Percentiles rank a stretch among this genome's conserved stretches.
Evolutionary conservation across 2,113 vertebrate species (phyloP).

Genomic region (Rhombomys opimus): DNA sequence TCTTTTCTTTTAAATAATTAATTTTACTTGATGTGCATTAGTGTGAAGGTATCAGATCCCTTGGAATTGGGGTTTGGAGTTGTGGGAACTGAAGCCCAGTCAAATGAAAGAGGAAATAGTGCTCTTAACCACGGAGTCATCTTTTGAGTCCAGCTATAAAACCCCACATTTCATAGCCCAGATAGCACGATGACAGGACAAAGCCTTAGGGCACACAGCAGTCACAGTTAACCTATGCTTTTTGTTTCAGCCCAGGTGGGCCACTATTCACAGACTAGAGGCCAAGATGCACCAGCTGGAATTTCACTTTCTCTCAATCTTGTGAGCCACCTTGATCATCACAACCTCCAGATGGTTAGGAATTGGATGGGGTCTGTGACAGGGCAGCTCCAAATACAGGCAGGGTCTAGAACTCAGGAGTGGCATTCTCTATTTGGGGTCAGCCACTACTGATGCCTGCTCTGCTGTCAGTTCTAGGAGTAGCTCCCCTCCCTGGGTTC

Average conservation of each 20-base stretch:
- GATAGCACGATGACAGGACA: neutral
- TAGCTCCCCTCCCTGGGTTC: neutral
- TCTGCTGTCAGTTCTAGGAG: neutral
- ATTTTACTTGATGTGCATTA: no score
- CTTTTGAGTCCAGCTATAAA: neutral
- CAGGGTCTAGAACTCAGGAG: neutral
- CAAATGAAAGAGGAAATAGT: no score
- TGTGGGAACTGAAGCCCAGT: no score
- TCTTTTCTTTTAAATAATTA: neutral
- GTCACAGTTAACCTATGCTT: neutral
- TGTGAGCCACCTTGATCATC: neutral
- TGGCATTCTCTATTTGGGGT: no score
- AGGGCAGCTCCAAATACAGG: accelerated
- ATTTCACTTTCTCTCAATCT: accelerated
- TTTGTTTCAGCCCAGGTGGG: neutral
- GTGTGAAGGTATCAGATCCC: no score
- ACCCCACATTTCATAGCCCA: neutral
- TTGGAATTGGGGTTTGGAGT: no score
- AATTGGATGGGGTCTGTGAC: neutral
- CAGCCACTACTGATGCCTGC: neutral
- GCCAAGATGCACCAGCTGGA: accelerated
- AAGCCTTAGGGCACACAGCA: accelerated
- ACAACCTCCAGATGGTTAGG: accelerated
- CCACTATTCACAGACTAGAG: neutral
- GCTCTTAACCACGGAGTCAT: no score